These are phyloP conservation scores for Lepidochrysops patricia DNA, from an alignment of 2,888 invertebrate genomes.

Conservation along the genomic window DNA sequence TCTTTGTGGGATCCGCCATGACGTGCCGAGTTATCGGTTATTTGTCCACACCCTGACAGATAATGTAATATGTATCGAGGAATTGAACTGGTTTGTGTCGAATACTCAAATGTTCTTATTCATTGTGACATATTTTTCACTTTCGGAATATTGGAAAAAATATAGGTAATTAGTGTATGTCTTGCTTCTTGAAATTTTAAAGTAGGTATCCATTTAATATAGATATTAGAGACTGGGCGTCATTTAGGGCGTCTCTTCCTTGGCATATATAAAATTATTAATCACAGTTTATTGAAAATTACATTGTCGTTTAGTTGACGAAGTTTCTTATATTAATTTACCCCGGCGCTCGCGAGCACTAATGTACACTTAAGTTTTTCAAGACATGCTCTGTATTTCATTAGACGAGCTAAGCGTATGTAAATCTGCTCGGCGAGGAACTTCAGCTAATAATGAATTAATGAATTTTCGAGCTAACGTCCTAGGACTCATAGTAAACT, in stretches of 20 bases:
- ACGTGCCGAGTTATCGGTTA: slow-evolving; percentile 25
- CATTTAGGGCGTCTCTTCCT: too few species aligned
- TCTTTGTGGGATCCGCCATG: slow-evolving; percentile 21
- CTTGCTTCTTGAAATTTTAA: neutral
- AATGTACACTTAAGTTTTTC: neutral
- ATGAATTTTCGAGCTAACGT: slow-evolving; percentile 44
- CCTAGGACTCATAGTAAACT: slow-evolving; percentile 12
- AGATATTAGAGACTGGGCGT: too few species aligned
- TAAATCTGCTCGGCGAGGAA: slow-evolving; percentile 25
- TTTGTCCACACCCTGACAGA: slow-evolving; percentile 47
- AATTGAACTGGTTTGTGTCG: slow-evolving; percentile 41
- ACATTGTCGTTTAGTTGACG: neutral
- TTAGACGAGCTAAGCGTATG: slow-evolving; percentile 25
- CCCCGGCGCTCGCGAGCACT: neutral
- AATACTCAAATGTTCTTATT: slow-evolving; percentile 33
- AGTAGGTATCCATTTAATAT: neutral
- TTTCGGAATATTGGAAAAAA: neutral
- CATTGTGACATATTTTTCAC: slow-evolving; percentile 29
- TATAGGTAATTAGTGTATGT: neutral
- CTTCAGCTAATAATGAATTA: slow-evolving; percentile 54
- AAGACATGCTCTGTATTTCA: slow-evolving; percentile 12
- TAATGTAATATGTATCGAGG: slow-evolving; percentile 50
- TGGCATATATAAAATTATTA: too few species aligned
- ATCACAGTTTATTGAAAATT: too few species aligned
- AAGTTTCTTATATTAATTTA: neutral